These are phyloP conservation scores for Ctena decussata DNA, from an alignment of 2,888 invertebrate genomes.

Conservation along the genomic window DNA sequence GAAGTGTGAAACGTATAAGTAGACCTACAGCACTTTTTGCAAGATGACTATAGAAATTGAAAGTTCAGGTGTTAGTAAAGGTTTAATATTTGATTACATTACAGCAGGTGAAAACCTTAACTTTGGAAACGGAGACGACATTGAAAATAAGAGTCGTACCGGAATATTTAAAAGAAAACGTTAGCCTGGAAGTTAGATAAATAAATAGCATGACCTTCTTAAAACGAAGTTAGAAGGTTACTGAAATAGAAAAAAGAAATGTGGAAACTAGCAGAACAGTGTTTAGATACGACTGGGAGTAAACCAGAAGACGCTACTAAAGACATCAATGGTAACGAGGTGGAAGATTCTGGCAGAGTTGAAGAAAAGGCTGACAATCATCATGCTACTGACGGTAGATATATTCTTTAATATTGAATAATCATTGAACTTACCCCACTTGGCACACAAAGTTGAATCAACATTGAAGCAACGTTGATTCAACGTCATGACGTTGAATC, in stretches of 20 bases:
- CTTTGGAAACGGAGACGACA: not conserved
- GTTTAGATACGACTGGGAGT: not conserved
- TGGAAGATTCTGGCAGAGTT: not conserved
- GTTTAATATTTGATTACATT: not conserved
- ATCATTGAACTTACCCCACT: no score
- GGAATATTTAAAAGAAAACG: no score
- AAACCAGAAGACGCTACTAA: not conserved
- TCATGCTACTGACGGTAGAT: no score
- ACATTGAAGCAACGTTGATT: no score
- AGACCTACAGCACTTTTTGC: not conserved
- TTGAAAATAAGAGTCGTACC: no score
- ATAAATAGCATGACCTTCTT: no score
- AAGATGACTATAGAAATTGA: not conserved
- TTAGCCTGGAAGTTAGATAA: no score
- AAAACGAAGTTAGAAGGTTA: no score
- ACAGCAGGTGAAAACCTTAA: not conserved
- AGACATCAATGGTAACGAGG: conserved; percentile 1
- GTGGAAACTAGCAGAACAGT: not conserved
- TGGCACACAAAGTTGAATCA: no score
- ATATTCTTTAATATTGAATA: no score
- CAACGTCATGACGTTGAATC: no score
- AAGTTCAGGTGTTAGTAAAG: not conserved
- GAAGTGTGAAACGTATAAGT: not conserved
- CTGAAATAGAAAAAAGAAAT: not conserved
- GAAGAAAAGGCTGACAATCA: not conserved